phyloP scores from a whole-genome alignment of 1,140 invertebrate genomes.

The Drosophila guanche region DNA sequence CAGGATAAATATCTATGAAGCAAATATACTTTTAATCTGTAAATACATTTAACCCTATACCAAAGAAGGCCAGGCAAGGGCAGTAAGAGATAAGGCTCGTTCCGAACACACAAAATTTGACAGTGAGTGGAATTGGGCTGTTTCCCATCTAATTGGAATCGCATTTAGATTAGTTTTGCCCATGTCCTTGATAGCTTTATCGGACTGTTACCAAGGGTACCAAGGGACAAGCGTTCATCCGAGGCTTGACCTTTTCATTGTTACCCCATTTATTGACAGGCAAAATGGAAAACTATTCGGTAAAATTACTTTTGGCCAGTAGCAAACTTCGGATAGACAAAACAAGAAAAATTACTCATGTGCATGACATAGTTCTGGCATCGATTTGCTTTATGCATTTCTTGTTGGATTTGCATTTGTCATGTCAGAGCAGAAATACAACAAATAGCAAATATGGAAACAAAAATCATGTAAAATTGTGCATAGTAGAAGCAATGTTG shows the following conservation, averaged over 20 bases:
- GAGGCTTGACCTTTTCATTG: too few relatives aligned
- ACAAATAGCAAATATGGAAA: not conserved
- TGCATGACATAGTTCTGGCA: too few relatives aligned
- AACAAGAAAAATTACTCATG: too few relatives aligned
- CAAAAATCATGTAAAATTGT: not conserved
- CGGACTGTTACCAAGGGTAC: too few relatives aligned
- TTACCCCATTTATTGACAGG: too few relatives aligned
- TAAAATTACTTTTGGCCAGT: too few relatives aligned
- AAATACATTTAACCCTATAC: slow-evolving; percentile 28
- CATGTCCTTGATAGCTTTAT: slow-evolving; percentile 6
- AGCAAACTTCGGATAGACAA: too few relatives aligned
- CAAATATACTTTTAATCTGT: slow-evolving; percentile 33
- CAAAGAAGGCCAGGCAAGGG: not conserved
- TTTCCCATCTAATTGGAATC: slow-evolving; percentile 45
- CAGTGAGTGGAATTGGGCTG: slow-evolving; percentile 46
- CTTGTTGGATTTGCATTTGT: not conserved
- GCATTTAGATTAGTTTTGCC: slow-evolving; percentile 45
- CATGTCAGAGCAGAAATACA: too few relatives aligned
- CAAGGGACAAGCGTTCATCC: too few relatives aligned
- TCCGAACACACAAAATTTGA: slow-evolving; percentile 44
- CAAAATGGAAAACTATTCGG: too few relatives aligned
- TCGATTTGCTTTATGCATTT: not conserved
- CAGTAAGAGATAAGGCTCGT: not conserved
- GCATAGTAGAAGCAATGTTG: not conserved
- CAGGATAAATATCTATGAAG: slow-evolving; percentile 51